A percentile compares a stretch with the other conserved stretches of the same genome.
Conservation (phyloP, 2,113 vertebrate species). For the Xenus cinereus region DNA sequence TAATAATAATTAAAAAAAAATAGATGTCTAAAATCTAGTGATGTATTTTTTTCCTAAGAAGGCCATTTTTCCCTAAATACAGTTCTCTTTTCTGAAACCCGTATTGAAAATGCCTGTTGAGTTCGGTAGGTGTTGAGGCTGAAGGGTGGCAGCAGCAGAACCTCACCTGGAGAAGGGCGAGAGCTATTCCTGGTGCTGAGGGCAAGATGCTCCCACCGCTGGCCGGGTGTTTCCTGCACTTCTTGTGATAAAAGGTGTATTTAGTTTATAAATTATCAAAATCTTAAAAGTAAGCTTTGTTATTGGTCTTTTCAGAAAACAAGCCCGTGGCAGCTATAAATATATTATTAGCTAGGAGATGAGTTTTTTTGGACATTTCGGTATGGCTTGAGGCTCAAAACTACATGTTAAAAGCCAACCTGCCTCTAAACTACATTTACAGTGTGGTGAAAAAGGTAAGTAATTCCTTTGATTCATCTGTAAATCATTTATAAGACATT, state of each 20-base stretch:
- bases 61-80: neutral
- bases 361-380: neutral
- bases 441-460: neutral
- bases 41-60: neutral
- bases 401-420: neutral
- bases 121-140: neutral
- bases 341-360: neutral
- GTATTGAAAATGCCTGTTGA: accelerated
- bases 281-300: neutral
- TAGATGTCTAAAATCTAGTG: neutral
- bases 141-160: neutral
- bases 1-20: neutral
- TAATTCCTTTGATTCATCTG: neutral
- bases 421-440: neutral
- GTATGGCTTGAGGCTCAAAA: neutral
- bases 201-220: accelerated
- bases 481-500: neutral
- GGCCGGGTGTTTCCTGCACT: accelerated
- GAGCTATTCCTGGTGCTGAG: neutral
- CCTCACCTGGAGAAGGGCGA: accelerated
- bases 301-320: neutral
- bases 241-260: neutral
- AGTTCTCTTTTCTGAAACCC: neutral
- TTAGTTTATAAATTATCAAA: neutral
- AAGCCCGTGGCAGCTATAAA: neutral